Evolutionary conservation across 2,888 invertebrate species (phyloP).

Genomic region (Cephus runcator): DNA sequence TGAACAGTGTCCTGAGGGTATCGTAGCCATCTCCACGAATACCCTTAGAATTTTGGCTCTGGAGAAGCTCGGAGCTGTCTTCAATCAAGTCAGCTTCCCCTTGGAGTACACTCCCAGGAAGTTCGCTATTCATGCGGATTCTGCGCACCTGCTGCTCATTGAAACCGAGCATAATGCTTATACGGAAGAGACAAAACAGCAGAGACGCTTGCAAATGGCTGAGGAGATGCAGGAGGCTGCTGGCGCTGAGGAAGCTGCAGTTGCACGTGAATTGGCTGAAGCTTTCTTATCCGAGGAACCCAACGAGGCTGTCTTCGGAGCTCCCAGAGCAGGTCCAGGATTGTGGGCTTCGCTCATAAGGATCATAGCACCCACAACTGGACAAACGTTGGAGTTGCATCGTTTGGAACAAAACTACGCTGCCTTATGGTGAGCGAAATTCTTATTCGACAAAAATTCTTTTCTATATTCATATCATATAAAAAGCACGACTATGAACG

Average conservation of each 20-base stretch:
- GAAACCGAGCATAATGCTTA: slow-evolving; percentile 99
- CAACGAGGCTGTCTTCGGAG: slow-evolving; percentile 93
- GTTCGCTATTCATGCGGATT: slow-evolving; percentile 92
- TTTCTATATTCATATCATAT: not conserved
- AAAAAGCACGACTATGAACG: not conserved
- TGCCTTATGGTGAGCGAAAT: slow-evolving; percentile 77
- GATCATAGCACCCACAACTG: slow-evolving; percentile 86
- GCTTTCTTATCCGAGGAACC: slow-evolving; percentile 94
- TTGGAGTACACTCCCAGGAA: slow-evolving; percentile 96
- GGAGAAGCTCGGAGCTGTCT: slow-evolving; percentile 98
- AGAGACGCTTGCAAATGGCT: slow-evolving; percentile 94
- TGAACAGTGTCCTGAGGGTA: slow-evolving; percentile 99
- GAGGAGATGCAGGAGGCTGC: slow-evolving; percentile 98
- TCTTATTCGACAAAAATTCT: slow-evolving; percentile 12
- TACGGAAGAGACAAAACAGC: slow-evolving; percentile 95
- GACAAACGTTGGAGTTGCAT: slow-evolving; percentile 80
- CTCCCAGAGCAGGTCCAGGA: slow-evolving; percentile 94
- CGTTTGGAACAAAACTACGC: slow-evolving; percentile 96
- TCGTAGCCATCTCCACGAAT: slow-evolving; percentile 98
- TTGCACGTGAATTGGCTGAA: slow-evolving; percentile 97
- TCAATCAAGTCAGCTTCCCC: slow-evolving; percentile 94
- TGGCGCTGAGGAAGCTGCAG: slow-evolving; percentile 92
- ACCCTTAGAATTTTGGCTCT: slow-evolving; percentile 96
- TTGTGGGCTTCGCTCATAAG: slow-evolving; percentile 96
- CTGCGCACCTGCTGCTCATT: slow-evolving; percentile 88